phyloP scores from a whole-genome alignment of 1,140 invertebrate species.

The Drosophila azteca region DNA sequence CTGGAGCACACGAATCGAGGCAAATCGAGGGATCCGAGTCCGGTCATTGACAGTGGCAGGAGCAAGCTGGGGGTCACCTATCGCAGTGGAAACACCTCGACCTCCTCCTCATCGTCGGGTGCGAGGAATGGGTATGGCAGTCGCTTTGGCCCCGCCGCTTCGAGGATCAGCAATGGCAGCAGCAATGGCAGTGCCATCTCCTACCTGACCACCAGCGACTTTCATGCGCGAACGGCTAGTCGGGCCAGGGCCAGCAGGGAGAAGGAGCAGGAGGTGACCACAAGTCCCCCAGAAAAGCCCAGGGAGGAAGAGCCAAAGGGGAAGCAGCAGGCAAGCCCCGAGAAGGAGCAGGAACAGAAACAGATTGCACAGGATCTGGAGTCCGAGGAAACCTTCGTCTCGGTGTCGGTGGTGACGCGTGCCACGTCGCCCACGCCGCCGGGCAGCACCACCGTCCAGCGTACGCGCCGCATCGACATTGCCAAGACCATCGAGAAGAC shows the following conservation, averaged over 20 bases:
- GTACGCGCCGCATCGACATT: conserved; percentile 88
- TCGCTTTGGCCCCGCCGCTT: conserved; percentile 42
- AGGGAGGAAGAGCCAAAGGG: background rate
- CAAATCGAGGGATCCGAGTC: conserved; percentile 75
- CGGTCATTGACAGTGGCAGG: conserved; percentile 50
- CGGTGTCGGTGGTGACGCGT: conserved; percentile 88
- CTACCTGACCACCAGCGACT: conserved; percentile 78
- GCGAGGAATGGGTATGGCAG: conserved; percentile 55
- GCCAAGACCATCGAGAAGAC: conserved; percentile 89
- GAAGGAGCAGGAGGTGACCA: conserved; percentile 55
- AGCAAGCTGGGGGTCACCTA: conserved; percentile 61
- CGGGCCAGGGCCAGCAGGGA: conserved; percentile 64
- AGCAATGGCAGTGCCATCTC: conserved; percentile 61
- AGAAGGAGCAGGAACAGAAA: conserved; percentile 1
- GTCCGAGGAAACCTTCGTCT: conserved; percentile 83
- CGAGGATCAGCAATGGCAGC: conserved; percentile 15
- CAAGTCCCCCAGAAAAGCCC: conserved; percentile 19
- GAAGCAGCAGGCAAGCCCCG: conserved; percentile 16
- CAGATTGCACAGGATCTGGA: background rate
- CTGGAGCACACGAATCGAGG: conserved; percentile 74
- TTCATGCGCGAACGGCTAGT: conserved; percentile 73
- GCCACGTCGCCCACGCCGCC: conserved; percentile 91
- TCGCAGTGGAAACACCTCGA: conserved; percentile 35
- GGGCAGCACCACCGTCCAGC: conserved; percentile 85
- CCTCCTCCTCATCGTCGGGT: conserved; percentile 21